phyloP scores from a whole-genome alignment of 2,888 invertebrate genomes.

The Drosophila ezoana region DNA sequence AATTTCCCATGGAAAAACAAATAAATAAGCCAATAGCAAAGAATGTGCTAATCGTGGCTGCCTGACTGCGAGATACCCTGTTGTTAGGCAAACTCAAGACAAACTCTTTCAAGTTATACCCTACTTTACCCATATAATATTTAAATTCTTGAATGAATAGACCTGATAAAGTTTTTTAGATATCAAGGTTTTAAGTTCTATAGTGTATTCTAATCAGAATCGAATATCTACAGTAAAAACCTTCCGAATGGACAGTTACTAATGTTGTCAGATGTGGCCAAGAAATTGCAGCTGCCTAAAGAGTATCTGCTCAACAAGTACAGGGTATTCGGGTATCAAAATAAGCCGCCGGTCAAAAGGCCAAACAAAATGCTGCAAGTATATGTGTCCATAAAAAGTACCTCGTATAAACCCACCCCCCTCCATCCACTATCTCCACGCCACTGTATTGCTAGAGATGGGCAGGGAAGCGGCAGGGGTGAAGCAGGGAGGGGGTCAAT shows the following conservation, averaged over 20 bases:
- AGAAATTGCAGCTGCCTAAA: too few species aligned
- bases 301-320: neutral
- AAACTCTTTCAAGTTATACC: too few species aligned
- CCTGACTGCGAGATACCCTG: constrained; percentile 1
- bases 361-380: constrained; percentile 15
- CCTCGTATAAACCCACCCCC: neutral
- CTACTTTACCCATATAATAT: too few species aligned
- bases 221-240: too few species aligned
- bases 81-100: too few species aligned
- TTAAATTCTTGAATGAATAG: too few species aligned
- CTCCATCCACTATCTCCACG: neutral
- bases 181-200: too few species aligned
- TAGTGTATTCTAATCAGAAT: too few species aligned
- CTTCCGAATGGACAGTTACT: too few species aligned
- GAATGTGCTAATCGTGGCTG: neutral
- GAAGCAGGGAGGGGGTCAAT: neutral
- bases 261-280: too few species aligned
- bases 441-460: neutral
- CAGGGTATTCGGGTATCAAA: constrained; percentile 15
- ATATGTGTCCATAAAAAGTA: constrained; percentile 6
- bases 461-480: neutral
- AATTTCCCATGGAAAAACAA: constrained; percentile 9
- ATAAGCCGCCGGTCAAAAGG: constrained; percentile 36
- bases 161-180: too few species aligned
- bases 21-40: neutral